Base-by-base conservation (phyloP, 2,113 vertebrate genomes). In the Heptranchias perlo region DNA sequence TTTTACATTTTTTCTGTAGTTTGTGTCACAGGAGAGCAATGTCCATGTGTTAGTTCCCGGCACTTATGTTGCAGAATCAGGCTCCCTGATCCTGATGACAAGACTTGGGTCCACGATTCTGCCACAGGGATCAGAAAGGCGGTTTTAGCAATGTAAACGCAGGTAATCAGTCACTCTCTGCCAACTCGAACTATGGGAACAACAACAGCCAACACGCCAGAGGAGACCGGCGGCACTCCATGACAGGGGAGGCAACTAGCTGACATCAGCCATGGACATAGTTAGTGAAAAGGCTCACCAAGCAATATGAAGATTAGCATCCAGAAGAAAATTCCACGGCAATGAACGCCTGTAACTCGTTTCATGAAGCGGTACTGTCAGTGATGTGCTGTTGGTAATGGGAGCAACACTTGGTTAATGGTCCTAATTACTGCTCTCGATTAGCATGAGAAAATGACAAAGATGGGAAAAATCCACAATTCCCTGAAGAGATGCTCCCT, bases 401-500 rank as follows among this genome's bases (percentile, higher is more conserved):
- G 13, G 28, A 61, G 31, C 1, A 64, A 64, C n/a, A n/a, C 21
- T 62, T 92, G 89, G 58, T n/a, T 61, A 18, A 18, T 91, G 31
- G 54, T 54, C 7, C 23, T 3, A 35, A 35, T 35, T 58, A 61
- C 28, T 14, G 52, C 58, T 39, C 35, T 39, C 1, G 16, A n/a
- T 62, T 62, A 16, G n/a, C 58, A 62, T 64, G 58, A 93, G 58
- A 23, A 93, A 39, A 44, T 62, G 23, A 62, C 8, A 18, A 87
- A 62, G 35, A 2, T 31, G 61, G 58, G 31, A 93, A 93, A 93
- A 62, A 93, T 93, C 58, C 8, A n/a, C 35, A 93, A 93, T 21
- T 93, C 89, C 89, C 89, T 39, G 4, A 93, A 93, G 89, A 62
- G 58, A 28, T 93, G 89, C 89, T 93, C 89, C 58, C 54, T 62